Conservation (phyloP, 1,140 invertebrate genomes). For the Muscidifurax raptorellus region DNA sequence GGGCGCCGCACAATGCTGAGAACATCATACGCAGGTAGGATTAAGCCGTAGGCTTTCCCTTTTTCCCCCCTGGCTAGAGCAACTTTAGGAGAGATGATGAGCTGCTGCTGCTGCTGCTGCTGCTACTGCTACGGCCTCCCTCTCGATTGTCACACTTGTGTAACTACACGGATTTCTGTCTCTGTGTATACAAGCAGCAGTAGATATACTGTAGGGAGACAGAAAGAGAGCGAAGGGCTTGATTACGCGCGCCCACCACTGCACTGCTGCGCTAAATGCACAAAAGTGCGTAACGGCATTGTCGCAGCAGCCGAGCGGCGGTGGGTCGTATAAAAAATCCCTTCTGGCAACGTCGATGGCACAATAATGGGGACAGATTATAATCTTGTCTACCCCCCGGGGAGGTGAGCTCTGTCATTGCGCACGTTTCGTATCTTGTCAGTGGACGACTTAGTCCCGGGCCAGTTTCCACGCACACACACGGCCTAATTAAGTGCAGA, state of each 20-base stretch:
- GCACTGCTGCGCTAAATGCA: slow-evolving; percentile 69
- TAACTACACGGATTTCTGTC: slow-evolving; percentile 34
- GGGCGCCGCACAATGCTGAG: slow-evolving; percentile 64
- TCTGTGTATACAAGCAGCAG: not conserved
- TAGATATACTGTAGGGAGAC: too few relatives aligned
- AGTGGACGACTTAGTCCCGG: slow-evolving; percentile 32
- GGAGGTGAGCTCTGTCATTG: slow-evolving; percentile 49
- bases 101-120: slow-evolving; percentile 55
- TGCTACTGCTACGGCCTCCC: too few relatives aligned
- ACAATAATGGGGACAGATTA: slow-evolving; percentile 76
- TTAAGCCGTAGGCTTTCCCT: slow-evolving; percentile 67
- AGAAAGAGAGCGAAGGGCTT: slow-evolving; percentile 1
- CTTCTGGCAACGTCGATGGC: slow-evolving; percentile 72
- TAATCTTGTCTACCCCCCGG: slow-evolving; percentile 76
- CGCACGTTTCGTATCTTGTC: slow-evolving; percentile 65
- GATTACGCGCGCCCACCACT: slow-evolving; percentile 23
- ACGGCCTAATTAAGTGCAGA: slow-evolving; percentile 72
- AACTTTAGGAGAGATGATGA: slow-evolving; percentile 63
- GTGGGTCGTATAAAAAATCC: slow-evolving; percentile 63
- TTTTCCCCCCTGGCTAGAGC: slow-evolving; percentile 57
- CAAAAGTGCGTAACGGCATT: slow-evolving; percentile 74
- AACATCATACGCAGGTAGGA: slow-evolving; percentile 76
- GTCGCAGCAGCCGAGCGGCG: slow-evolving; percentile 55
- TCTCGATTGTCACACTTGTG: slow-evolving; percentile 33
- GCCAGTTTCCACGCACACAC: slow-evolving; percentile 38